These are phyloP conservation scores for Lepus europaeus DNA, from an alignment of 2,113 vertebrate genomes.

Conservation along the genomic window DNA sequence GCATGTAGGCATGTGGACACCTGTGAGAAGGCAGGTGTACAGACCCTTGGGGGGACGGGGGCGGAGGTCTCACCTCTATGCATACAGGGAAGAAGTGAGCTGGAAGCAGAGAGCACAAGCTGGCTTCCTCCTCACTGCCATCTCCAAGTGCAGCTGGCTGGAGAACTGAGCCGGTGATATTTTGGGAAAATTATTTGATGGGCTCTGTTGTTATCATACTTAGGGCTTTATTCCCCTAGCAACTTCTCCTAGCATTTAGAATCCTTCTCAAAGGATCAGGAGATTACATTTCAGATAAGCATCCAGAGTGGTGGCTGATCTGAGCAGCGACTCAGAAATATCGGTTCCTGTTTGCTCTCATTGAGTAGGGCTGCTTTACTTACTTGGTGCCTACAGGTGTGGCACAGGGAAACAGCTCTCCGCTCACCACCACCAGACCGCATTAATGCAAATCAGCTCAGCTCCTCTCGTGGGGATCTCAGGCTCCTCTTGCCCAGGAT, in stretches of 20 bases:
- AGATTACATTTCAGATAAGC: slow-evolving; percentile 71
- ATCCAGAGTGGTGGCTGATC: slow-evolving; percentile 52
- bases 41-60: not conserved
- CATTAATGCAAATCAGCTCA: not conserved
- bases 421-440: not conserved
- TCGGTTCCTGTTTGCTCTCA: slow-evolving; percentile 5
- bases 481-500: too few relatives aligned
- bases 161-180: slow-evolving; percentile 71
- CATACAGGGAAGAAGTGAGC: rapidly evolving
- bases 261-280: slow-evolving; percentile 59
- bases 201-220: slow-evolving; percentile 61
- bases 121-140: not conserved
- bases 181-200: slow-evolving; percentile 80
- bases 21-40: not conserved
- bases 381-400: slow-evolving; percentile 23
- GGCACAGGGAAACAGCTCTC: slow-evolving; percentile 50
- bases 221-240: slow-evolving; percentile 78
- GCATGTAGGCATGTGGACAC: not conserved
- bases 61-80: not conserved
- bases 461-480: not conserved
- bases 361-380: not conserved
- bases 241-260: slow-evolving; percentile 71
- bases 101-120: not conserved
- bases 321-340: slow-evolving; percentile 53
- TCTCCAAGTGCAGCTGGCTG: not conserved